Conservation (phyloP, 2,888 invertebrate species). For the Cephus pulcher region DNA sequence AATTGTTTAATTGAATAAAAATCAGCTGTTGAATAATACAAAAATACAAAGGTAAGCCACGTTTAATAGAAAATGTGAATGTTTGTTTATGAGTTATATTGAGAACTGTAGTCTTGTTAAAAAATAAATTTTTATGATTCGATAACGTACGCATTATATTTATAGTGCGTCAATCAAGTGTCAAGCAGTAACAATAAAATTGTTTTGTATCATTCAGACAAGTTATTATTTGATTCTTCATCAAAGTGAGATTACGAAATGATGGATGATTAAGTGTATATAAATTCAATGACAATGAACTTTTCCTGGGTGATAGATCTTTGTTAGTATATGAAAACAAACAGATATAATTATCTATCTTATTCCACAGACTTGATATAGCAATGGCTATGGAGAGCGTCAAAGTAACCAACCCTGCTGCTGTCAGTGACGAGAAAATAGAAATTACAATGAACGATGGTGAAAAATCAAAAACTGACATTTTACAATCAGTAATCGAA, state of each 20-base stretch:
- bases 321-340: no score
- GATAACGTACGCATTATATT: no score
- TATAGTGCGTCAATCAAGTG: no score
- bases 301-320: not conserved
- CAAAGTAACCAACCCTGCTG: not conserved
- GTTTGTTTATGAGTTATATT: not conserved
- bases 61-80: not conserved
- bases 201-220: not conserved
- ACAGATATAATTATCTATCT: not conserved
- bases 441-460: no score
- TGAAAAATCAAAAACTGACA: no score
- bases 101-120: not conserved
- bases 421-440: no score
- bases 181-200: not conserved
- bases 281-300: not conserved
- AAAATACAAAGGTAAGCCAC: not conserved
- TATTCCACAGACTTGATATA: not conserved
- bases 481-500: slow-evolving; percentile 6
- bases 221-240: not conserved
- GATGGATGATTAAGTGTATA: not conserved
- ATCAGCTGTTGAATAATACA: not conserved
- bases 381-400: not conserved
- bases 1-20: not conserved
- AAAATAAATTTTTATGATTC: no score
- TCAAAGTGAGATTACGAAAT: not conserved